Conservation (phyloP, 2,888 invertebrate genomes). For the Tuta absoluta region DNA sequence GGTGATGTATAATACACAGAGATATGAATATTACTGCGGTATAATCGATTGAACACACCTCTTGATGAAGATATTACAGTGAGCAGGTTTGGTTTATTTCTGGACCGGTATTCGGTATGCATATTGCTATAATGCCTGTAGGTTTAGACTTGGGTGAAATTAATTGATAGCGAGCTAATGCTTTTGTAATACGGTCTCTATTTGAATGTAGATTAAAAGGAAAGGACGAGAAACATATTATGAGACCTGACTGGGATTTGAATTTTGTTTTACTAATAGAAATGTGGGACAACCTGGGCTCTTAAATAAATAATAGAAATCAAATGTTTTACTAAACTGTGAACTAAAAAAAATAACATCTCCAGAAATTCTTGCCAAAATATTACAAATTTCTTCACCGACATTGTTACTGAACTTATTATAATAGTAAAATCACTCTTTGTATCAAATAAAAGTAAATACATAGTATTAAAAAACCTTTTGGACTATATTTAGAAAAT, state of each 20-base stretch:
- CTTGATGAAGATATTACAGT: constrained; percentile 75
- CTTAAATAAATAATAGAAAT: no score
- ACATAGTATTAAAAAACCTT: constrained; percentile 12
- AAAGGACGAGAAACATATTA: neutral
- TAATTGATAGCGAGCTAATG: neutral
- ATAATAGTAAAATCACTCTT: no score
- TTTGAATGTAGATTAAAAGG: constrained; percentile 1
- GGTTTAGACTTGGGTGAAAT: constrained; percentile 10
- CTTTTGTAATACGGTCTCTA: neutral
- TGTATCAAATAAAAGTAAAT: neutral
- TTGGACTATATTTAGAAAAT: neutral
- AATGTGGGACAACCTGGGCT: no score
- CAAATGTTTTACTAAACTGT: no score
- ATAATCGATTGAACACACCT: constrained; percentile 77
- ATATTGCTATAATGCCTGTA: constrained; percentile 20
- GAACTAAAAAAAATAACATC: no score
- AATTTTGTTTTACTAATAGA: neutral
- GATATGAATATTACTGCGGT: constrained; percentile 54
- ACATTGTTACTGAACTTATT: no score
- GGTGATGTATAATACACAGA: constrained; percentile 24
- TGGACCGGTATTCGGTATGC: constrained; percentile 54
- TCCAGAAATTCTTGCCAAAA: no score
- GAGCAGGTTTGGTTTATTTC: constrained; percentile 69
- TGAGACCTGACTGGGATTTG: neutral
- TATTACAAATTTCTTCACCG: no score